phyloP scores from a whole-genome alignment of 2,888 invertebrate species.

The Chrysolina oricalcia region DNA sequence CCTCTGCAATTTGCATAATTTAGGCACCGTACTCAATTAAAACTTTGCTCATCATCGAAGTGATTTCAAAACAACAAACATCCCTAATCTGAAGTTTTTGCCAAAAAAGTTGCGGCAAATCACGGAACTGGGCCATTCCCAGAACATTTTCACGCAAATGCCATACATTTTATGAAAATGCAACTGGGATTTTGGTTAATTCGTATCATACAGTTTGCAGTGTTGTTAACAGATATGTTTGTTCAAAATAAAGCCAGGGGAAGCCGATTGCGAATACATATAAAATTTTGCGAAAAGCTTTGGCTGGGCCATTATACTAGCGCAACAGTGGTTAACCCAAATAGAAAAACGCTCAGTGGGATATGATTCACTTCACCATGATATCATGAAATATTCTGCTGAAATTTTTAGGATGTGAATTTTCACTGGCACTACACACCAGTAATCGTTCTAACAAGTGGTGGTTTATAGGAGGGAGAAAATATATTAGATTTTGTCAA shows the following conservation, averaged over 20 bases:
- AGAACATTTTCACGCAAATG: slow-evolving; percentile 19
- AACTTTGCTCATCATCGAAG: background rate
- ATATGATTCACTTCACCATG: slow-evolving; percentile 1
- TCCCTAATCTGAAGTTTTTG: background rate
- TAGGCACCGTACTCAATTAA: no score
- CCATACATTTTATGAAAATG: slow-evolving; percentile 33
- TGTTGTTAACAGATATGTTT: slow-evolving; percentile 33
- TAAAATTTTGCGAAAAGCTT: background rate
- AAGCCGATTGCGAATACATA: slow-evolving; percentile 5
- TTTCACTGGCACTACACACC: no score
- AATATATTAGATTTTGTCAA: no score
- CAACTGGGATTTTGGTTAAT: slow-evolving; percentile 39
- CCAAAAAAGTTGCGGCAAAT: background rate
- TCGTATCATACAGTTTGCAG: slow-evolving; percentile 36
- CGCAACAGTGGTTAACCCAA: background rate
- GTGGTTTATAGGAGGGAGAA: no score
- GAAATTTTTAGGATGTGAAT: no score
- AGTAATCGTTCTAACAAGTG: no score
- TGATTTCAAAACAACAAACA: background rate
- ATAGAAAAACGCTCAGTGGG: background rate
- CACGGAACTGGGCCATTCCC: background rate
- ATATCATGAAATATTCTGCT: no score
- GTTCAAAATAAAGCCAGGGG: slow-evolving; percentile 19
- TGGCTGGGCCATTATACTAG: background rate
- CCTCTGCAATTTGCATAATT: no score